phyloP scores from a whole-genome alignment of 2,797 vertebrate species.

The Xenentodon cancila region DNA sequence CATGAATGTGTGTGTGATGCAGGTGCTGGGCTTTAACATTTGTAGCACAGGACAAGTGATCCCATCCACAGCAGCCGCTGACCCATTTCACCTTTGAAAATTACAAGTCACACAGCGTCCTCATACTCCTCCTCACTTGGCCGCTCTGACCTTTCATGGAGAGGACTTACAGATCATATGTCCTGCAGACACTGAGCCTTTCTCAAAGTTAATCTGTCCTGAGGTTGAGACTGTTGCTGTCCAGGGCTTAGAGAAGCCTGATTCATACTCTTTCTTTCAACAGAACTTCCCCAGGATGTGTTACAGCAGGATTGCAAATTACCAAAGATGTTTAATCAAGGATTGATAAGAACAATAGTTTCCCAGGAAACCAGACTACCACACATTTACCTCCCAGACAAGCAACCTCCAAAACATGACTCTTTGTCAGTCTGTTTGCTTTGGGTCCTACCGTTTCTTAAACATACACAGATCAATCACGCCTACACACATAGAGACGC shows the following conservation, averaged over 20 bases:
- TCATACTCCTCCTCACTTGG: constrained; percentile 31
- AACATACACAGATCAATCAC: constrained; percentile 60
- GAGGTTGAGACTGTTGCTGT: constrained; percentile 59
- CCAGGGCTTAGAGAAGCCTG: constrained; percentile 45
- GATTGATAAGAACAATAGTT: constrained; percentile 76
- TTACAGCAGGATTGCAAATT: constrained; percentile 65
- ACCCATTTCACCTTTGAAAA: constrained; percentile 54
- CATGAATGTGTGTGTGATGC: constrained; percentile 28
- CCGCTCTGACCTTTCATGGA: constrained; percentile 65
- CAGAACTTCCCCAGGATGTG: constrained; percentile 67
- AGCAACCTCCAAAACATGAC: constrained; percentile 47
- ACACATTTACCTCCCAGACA: constrained; percentile 58
- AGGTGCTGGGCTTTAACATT: too few relatives aligned
- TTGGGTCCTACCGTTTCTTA: constrained; percentile 57
- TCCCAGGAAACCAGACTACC: constrained; percentile 65
- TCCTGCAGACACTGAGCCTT: constrained; percentile 46
- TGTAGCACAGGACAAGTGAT: constrained; percentile 6
- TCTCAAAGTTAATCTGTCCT: constrained; percentile 61
- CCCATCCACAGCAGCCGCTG: constrained; percentile 40
- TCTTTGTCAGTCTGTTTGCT: constrained; percentile 70
- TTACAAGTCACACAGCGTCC: constrained; percentile 30
- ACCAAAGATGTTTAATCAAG: constrained; percentile 71
- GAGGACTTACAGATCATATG: constrained; percentile 56
- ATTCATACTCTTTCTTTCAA: constrained; percentile 47
- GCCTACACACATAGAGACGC: constrained; percentile 46